Evolutionary conservation across 2,113 vertebrate species (phyloP).

Genomic region (Vidua chalybeata): DNA sequence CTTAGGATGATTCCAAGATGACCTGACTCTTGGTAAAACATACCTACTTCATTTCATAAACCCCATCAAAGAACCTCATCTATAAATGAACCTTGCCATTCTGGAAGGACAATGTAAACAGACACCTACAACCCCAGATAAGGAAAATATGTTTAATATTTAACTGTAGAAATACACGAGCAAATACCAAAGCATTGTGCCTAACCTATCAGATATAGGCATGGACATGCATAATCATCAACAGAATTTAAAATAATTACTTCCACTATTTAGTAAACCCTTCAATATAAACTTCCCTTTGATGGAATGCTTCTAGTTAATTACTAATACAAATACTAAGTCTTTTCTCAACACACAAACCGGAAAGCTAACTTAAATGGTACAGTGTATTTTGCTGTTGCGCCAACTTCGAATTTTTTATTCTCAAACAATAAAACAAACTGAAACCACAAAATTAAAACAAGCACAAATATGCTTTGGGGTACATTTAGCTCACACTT

Average conservation of each 20-base stretch:
- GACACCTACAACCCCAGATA: background rate
- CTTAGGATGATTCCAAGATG: background rate
- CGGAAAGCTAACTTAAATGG: background rate
- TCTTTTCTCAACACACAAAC: background rate
- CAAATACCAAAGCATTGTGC: background rate
- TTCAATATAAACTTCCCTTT: background rate
- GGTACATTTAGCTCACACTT: background rate
- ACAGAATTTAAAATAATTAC: background rate
- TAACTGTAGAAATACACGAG: background rate
- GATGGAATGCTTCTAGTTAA: background rate
- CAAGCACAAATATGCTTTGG: background rate
- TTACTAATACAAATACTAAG: background rate
- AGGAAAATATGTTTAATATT: background rate
- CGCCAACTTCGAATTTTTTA: background rate
- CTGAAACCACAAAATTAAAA: background rate
- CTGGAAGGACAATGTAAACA: background rate
- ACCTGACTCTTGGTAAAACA: background rate
- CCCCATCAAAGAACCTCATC: background rate
- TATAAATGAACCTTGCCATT: background rate
- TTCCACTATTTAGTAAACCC: background rate
- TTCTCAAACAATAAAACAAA: background rate
- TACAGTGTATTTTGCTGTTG: background rate
- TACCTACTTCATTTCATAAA: background rate
- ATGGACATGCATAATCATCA: background rate
- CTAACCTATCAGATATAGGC: background rate